Base-by-base conservation (phyloP, 2,113 vertebrate genomes). In the Tupaia chinensis region DNA sequence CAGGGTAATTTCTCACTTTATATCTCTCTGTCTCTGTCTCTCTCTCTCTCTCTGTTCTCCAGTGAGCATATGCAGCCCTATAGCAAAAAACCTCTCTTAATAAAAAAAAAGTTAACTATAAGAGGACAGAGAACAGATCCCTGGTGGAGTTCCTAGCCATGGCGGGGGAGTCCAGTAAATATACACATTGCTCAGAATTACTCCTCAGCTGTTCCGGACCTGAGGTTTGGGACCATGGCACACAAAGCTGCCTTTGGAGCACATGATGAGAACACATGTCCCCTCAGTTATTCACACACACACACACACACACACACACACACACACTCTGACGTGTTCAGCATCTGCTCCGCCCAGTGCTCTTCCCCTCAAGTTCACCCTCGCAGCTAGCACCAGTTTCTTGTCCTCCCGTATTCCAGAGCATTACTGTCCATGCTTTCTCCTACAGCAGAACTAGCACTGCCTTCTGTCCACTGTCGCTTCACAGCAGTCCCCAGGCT, bases 291-390 rank as follows among this genome's bases (percentile, higher is more conserved):
- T 44, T 44, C 44, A 44, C 44, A 44, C 44, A 44, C 44, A 44
- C 44, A 44, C 44, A 44, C 44, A 44, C 44, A 44, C 44, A 44
- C 44, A 44, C 44, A 44, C 44, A 44, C 44, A 44, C 44, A 44
- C 44, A 44, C 44, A 44, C 44, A 74, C 34, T 87, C 34, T 10
- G 7, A 23, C 0, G 4, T 13, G 16, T 22, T 83, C 68, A 44
- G 6, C 0, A 0, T 1, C 4, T 3, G 70, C 80, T 29, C 16
- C 0, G 22, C 15, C 2, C 34, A 73, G 65, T 1, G 15, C 16
- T 68, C 73, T 25, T 54, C 25, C 20, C 53, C 82, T 93, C 53
- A 23, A 14, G 63, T 27, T 66, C 87, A 53, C 17, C 5, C 25
- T 61, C 89, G 53, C 10, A 20, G 80, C 77, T 76, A 32, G 92